Evolutionary conservation across 2,888 invertebrate species (phyloP).

Genomic region (Thysanoteuthis rhombus): DNA sequence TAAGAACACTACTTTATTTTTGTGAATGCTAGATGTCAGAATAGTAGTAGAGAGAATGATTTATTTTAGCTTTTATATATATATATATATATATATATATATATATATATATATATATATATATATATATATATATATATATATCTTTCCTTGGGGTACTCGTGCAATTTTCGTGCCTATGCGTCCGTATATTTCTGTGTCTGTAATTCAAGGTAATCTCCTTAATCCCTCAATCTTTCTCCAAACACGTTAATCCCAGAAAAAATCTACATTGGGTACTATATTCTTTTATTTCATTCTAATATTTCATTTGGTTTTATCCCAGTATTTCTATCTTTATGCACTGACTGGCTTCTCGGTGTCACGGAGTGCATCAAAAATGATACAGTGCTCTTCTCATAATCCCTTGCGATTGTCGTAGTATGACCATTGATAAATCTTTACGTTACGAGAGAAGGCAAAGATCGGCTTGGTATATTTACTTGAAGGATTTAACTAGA

Average conservation of each 20-base stretch:
- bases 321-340: not conserved
- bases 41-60: no score
- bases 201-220: not conserved
- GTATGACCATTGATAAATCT: not conserved
- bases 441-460: not conserved
- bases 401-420: not conserved
- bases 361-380: not conserved
- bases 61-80: no score
- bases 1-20: no score
- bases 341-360: not conserved
- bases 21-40: no score
- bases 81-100: no score
- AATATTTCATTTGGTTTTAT: not conserved
- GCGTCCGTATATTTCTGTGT: not conserved
- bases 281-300: not conserved
- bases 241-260: not conserved
- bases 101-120: no score
- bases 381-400: not conserved
- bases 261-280: no score
- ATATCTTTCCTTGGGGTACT: no score
- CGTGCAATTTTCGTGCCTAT: no score
- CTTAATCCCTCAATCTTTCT: not conserved
- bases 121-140: no score
- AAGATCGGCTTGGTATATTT: not conserved
- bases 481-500: not conserved